phyloP scores from a whole-genome alignment of 1,140 invertebrate genomes.

The Apis florea region DNA sequence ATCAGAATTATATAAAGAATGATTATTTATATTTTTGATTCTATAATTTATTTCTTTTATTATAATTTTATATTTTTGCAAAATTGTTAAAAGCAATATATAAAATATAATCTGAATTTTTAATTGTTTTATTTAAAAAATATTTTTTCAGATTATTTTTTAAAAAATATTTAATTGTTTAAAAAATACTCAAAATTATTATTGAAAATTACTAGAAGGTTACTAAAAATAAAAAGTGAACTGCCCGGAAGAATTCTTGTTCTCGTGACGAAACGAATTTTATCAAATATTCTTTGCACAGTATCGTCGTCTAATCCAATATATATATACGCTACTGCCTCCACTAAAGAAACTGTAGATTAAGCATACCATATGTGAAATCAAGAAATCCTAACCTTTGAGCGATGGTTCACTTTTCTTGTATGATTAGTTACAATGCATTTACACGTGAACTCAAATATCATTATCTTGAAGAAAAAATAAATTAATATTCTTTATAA shows the following conservation, averaged over 20 bases:
- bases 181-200: too few species aligned
- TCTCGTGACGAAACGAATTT: conserved; percentile 39
- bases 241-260: conserved; percentile 34
- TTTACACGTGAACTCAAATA: conserved; percentile 4
- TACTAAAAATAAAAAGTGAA: neutral
- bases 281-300: neutral
- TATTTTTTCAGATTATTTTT: neutral
- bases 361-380: conserved; percentile 25
- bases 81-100: neutral
- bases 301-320: conserved; percentile 16
- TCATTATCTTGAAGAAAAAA: neutral
- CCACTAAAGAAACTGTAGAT: conserved; percentile 25
- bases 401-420: conserved; percentile 8
- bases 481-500: neutral
- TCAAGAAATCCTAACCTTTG: conserved; percentile 15
- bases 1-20: too few species aligned
- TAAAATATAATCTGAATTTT: neutral
- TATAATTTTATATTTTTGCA: neutral
- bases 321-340: conserved; percentile 49
- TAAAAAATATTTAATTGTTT: neutral
- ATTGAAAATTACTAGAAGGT: neutral
- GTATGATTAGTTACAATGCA: neutral
- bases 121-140: neutral
- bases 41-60: neutral
- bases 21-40: neutral